Conservation (phyloP, 2,797 vertebrate genomes). For the Bradypodion ventrale region DNA sequence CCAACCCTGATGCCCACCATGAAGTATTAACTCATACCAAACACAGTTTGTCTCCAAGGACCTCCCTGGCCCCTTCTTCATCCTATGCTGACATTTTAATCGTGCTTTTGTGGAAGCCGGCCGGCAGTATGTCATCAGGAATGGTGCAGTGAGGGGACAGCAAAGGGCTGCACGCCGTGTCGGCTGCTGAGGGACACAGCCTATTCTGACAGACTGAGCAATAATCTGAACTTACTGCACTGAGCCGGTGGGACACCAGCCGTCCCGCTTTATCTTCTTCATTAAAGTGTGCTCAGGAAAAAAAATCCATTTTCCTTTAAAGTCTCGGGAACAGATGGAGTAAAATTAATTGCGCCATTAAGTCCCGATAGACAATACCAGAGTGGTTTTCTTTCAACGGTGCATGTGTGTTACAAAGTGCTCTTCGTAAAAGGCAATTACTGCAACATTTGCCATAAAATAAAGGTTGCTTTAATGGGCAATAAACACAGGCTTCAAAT, state of each 20-base stretch:
- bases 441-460: conserved; percentile 91
- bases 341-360: conserved; percentile 98
- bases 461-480: conserved; percentile 92
- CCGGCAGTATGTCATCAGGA: conserved; percentile 86
- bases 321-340: conserved; percentile 96
- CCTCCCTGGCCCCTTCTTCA: conserved; percentile 82
- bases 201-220: conserved; percentile 88
- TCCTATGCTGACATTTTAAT: conserved; percentile 88
- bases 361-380: conserved; percentile 90
- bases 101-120: conserved; percentile 87
- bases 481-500: conserved; percentile 92
- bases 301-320: conserved; percentile 95
- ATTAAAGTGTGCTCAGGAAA: conserved; percentile 93
- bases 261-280: conserved; percentile 94
- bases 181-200: conserved; percentile 81
- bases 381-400: conserved; percentile 91
- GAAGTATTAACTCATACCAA: conserved; percentile 86
- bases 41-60: conserved; percentile 84
- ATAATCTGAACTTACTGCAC: conserved; percentile 91
- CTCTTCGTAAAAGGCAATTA: conserved; percentile 94
- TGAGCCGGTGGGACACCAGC: conserved; percentile 87
- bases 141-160: conserved; percentile 82
- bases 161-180: conserved; percentile 77
- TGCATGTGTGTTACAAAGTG: conserved; percentile 89
- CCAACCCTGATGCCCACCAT: conserved; percentile 72